Conservation (phyloP, 1,140 invertebrate genomes). For the Plutomurus gul region DNA sequence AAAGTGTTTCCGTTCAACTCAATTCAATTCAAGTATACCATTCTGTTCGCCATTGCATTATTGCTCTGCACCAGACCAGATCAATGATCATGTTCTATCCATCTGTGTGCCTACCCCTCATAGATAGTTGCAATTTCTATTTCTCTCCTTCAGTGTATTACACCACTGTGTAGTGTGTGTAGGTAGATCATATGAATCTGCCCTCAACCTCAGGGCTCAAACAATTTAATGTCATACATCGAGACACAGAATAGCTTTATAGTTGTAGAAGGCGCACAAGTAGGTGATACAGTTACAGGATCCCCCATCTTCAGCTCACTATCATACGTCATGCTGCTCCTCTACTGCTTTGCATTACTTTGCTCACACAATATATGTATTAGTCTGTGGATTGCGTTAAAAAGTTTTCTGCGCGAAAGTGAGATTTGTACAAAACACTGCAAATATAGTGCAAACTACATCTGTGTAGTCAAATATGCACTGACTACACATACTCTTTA, state of each 20-base stretch:
- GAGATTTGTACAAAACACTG: neutral
- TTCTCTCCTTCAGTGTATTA: neutral
- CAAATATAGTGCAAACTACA: neutral
- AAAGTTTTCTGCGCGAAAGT: slow-evolving; percentile 2
- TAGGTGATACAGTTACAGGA: too few species aligned
- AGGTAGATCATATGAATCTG: too few species aligned
- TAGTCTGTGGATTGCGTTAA: neutral
- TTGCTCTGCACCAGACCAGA: neutral
- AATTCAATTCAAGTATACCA: neutral
- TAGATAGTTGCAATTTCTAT: neutral
- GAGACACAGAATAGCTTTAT: too few species aligned
- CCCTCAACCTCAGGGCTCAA: too few species aligned
- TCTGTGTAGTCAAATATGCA: neutral
- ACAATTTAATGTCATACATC: too few species aligned
- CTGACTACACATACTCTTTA: too few species aligned
- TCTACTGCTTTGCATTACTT: neutral
- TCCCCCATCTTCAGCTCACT: too few species aligned
- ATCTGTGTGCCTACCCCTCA: too few species aligned
- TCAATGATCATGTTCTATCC: slow-evolving; percentile 6
- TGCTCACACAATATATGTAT: neutral
- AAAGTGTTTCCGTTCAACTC: neutral
- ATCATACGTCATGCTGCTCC: too few species aligned
- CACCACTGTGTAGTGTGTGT: too few species aligned
- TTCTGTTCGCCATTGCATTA: neutral
- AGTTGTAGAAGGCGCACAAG: too few species aligned